A percentile compares a stretch with the other conserved stretches of the same genome.
Conservation (phyloP, 1,140 invertebrate genomes). For the Aphis craccivora region DNA sequence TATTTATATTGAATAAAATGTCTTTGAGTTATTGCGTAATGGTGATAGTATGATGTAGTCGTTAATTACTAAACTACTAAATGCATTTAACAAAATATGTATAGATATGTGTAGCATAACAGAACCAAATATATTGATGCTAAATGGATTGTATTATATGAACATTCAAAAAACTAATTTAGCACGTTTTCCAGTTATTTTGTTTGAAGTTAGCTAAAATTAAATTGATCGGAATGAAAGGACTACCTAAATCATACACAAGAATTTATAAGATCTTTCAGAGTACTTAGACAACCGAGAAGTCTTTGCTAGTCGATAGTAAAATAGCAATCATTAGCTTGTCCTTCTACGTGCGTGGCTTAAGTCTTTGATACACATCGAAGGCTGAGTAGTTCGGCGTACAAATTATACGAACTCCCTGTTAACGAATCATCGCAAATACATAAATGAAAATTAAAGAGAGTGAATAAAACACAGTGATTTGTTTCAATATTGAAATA, state of each 20-base stretch:
- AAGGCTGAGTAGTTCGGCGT: background rate
- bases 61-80: background rate
- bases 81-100: background rate
- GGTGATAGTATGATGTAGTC: background rate
- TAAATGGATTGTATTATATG: background rate
- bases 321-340: background rate
- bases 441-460: background rate
- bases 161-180: background rate
- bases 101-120: background rate
- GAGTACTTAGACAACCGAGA: background rate
- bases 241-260: background rate
- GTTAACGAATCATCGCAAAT: background rate
- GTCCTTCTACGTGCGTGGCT: background rate
- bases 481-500: background rate
- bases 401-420: background rate
- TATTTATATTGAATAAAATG: background rate
- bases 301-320: background rate
- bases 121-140: background rate
- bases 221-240: background rate
- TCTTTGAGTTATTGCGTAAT: too few species aligned
- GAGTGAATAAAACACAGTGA: background rate
- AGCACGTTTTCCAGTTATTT: background rate
- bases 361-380: background rate
- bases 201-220: background rate
- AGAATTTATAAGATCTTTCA: background rate